Evolutionary conservation across 1,140 invertebrate species (phyloP).

Genomic region (Polypedilum pembai): DNA sequence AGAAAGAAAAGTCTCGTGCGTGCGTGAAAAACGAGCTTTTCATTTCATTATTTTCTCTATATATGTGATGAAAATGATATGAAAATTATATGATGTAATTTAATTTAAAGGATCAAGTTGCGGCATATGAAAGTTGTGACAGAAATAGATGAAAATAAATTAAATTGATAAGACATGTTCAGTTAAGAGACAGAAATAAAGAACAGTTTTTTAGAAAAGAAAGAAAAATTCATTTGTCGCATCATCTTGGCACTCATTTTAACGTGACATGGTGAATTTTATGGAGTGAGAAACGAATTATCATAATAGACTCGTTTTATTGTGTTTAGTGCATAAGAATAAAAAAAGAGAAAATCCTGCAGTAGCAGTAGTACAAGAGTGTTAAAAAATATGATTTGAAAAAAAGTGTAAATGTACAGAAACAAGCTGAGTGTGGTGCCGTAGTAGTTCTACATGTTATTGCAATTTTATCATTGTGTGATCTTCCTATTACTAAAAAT

Average conservation of each 20-base stretch:
- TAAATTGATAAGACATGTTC: slow-evolving; percentile 25
- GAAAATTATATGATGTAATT: slow-evolving; percentile 26
- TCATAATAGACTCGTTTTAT: slow-evolving; percentile 2
- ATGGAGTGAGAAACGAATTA: neutral
- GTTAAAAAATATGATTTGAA: no score
- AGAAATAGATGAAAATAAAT: slow-evolving; percentile 17
- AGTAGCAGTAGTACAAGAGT: no score
- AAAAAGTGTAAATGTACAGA: no score
- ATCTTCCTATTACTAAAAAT: no score
- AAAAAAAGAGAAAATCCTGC: neutral
- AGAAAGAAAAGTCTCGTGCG: neutral
- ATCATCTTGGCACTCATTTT: neutral
- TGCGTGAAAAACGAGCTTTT: slow-evolving; percentile 2
- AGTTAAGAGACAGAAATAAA: neutral
- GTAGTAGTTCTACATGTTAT: no score
- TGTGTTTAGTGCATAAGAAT: slow-evolving; percentile 3
- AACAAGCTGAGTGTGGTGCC: no score
- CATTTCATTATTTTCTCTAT: no score
- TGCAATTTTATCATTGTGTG: no score
- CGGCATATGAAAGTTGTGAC: neutral
- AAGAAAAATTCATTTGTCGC: slow-evolving; percentile 23
- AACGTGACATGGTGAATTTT: neutral
- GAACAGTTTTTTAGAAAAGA: neutral
- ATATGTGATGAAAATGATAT: slow-evolving; percentile 17
- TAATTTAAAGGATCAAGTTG: neutral